Base-by-base conservation (phyloP, 2,797 vertebrate genomes). In the Sebastes nivosus region DNA sequence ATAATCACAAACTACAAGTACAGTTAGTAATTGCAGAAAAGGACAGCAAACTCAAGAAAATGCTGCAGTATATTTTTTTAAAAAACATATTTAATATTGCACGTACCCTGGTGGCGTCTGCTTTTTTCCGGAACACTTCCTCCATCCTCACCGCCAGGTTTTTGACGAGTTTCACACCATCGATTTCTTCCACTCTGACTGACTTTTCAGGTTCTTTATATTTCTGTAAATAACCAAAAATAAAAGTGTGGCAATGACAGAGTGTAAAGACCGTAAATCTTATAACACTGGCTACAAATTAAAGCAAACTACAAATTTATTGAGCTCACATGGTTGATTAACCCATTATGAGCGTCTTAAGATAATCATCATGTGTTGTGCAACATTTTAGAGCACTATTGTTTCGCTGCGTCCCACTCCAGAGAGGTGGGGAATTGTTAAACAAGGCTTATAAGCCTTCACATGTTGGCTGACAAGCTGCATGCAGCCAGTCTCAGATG, bases 81-180 rank as follows among this genome's bases (percentile, higher is more conserved):
- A 46, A 27, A 14, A 9, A n/a, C 42, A 46, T 18, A 46, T 46
- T 46, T 52, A 52, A 52, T n/a, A 30, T 52, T 52, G 13, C 1
- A 94, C 98, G 85, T 93, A 99, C 98, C 95, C 96, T 93, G 5
- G 98, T 97, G 0, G 98, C 98, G 82, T 98, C 97, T 3, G 97
- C 95, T 90, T 99, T 99, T 85, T 95, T 99, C 85, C 96, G 96
- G 92, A 99, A 99, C 96, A 99, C 97, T 91, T 98, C 97, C 79
- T 98, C 98, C 98, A 99, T 98, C 91, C 96, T 98, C 92, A 97
- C 96, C 7, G 98, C 97, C 92, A 99, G 87, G 85, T 97, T 98
- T 88, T 98, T 99, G 82, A 99, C 98, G 85, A 99, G 94, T 61
- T 97, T 98, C 80, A 97, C 95, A 13, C 98, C 98, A 81, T 99